Evolutionary conservation across 2,888 invertebrate genomes (phyloP).

Genomic region (Strigamia maritima): DNA sequence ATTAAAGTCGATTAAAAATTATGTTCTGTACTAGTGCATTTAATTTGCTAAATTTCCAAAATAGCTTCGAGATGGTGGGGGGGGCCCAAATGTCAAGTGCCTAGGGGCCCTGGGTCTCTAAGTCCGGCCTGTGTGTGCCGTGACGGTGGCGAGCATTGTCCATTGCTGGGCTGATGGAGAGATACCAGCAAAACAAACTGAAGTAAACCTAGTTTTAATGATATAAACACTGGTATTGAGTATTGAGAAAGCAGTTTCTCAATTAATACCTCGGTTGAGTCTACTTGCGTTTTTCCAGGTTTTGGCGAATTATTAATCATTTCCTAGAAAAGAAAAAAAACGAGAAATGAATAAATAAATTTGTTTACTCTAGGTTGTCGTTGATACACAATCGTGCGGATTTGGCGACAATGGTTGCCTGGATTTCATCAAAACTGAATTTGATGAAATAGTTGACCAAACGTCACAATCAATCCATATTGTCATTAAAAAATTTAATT

Average conservation of each 20-base stretch:
- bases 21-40: no score
- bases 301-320: no score
- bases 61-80: no score
- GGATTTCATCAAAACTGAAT: constrained; percentile 70
- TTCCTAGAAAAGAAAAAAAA: no score
- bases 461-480: constrained; percentile 56
- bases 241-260: background rate
- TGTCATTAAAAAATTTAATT: constrained; percentile 22
- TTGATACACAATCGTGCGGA: constrained; percentile 80
- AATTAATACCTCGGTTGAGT: no score
- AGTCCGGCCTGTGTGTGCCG: no score
- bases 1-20: no score
- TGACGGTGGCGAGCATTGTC: constrained; percentile 68
- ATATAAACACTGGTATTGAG: background rate
- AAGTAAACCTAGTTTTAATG: background rate
- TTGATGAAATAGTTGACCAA: constrained; percentile 67
- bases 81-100: no score
- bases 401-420: constrained; percentile 78
- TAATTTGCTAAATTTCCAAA: no score
- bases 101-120: no score
- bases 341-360: background rate
- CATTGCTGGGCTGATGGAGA: constrained; percentile 60
- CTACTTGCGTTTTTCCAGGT: no score
- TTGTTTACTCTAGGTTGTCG: constrained; percentile 57
- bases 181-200: background rate